Conservation (phyloP, 2,888 invertebrate genomes). For the Andrena dorsata region DNA sequence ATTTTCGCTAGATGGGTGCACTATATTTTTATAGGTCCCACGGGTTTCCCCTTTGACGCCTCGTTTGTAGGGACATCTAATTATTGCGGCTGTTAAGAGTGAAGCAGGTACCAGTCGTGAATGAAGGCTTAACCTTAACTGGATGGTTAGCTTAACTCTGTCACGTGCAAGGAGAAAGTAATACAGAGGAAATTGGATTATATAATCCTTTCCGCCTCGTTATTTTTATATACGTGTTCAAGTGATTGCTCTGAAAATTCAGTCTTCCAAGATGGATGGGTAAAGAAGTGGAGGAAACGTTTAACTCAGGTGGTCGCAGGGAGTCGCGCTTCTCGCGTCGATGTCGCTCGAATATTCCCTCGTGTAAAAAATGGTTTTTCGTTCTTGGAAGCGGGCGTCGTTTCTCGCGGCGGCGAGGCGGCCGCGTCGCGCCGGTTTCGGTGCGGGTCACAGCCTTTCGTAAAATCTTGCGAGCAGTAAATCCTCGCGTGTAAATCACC, state of each 20-base stretch:
- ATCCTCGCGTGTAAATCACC: constrained; percentile 81
- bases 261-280: not conserved
- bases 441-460: constrained; percentile 72
- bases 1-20: not conserved
- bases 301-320: constrained; percentile 4
- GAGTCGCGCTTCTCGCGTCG: constrained; percentile 13
- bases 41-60: not conserved
- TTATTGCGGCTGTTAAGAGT: not conserved
- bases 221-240: too few species aligned
- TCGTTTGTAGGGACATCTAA: not conserved
- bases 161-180: too few species aligned
- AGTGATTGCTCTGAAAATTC: not conserved
- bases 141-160: too few species aligned
- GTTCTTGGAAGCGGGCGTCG: constrained; percentile 64
- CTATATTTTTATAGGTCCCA: not conserved
- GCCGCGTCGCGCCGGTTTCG: constrained; percentile 68
- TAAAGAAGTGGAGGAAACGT: not conserved
- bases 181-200: too few species aligned
- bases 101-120: too few species aligned
- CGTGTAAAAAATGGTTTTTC: constrained; percentile 69
- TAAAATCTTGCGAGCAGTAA: constrained; percentile 77
- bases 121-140: too few species aligned
- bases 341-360: constrained; percentile 44
- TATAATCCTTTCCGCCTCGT: too few species aligned
- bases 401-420: constrained; percentile 53